Evolutionary conservation across 1,140 invertebrate species (phyloP), one percentile per base, ranked within the genome.

Genomic region (Drosophila setifemur): DNA sequence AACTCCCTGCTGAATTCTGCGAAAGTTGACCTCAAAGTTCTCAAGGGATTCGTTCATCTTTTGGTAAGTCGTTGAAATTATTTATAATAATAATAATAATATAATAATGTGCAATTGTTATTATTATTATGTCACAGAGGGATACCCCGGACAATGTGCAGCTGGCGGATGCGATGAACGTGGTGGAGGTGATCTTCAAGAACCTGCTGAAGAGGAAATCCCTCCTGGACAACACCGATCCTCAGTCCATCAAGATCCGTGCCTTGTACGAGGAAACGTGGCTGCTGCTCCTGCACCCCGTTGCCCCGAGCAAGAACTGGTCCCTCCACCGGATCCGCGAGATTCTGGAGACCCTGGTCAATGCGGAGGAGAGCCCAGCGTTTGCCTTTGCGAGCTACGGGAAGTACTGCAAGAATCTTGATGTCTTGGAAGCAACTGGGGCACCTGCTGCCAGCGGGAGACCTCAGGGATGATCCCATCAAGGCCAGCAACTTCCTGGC

Each of bases 151-250:
- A 35, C 3, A 21, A 43, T 31, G 54, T 43, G n/a, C 35, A 37
- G 4, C 12, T 40, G 28, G 29, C 31, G 9, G 91, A 91, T 91
- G 31, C 75, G 7, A 79, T 85, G 91, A 93, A 37, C 92, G 93
- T 94, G 8, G 77, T 95, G 57, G 94, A 95, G 89, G 92, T 94
- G 18, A 93, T 95, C 70, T 95, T 95, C 73, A 91, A 91, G 5
- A 93, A 94, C 74, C 71, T 95, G 28, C 72, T 95, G 1, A 94
- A 92, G 75, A 91, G 93, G n/a, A 90, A 93, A 16, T 92, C 93
- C 28, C 92, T n/a, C n/a, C n/a, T 73, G 8, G 19, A 18, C 1
- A 33, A 9, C 14, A n/a, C 2, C 2, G 52, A 43, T 1, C 49
- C 33, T 0, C 11, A 37, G 6, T 23, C 35, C 7, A n/a, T 25